Evolutionary conservation across 1,140 invertebrate species (phyloP), one percentile per base, ranked within the genome.

Genomic region (Maniola jurtina): DNA sequence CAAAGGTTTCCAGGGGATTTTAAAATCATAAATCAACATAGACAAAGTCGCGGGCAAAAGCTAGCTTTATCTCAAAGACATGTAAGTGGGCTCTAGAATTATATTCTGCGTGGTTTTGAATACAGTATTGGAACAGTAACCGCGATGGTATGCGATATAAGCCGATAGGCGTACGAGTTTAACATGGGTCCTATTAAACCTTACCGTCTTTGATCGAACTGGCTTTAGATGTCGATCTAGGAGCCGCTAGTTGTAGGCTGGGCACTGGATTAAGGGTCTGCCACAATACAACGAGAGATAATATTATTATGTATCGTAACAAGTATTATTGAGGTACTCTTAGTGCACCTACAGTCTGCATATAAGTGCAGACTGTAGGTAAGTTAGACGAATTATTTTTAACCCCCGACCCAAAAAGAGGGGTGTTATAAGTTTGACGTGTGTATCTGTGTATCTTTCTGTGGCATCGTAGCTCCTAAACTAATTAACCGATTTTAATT

Each of bases 151-250:
- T 77, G 70, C 73, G 68, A 66, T 72, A 71, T 75, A 63, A 60
- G 56, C 61, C 64, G 73, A 76, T 76, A 75, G 71, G 48, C 61
- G 67, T 64, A 72, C 60, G 60, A 75, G 70, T 72, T 72, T 61
- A 64, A 66, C 54, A 63, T 61, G 68, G 61, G 57, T 63, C 68
- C 76, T 73, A 84, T 81, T 84, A 81, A 74, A 66, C 70, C 40
- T 64, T 68, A 68, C 76, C 75, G 71, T 70, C 76, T 81, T 77
- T 76, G 76, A 78, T 78, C 72, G 66, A 60, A 58, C 68, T 47
- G 62, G 68, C 61, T 56, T 68, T 62, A 74, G 70, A 79, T 77
- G 79, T 76, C 71, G 68, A 68, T 66, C 60, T 63, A 64, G 66
- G 61, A 70, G 66, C 64, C 72, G 67, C 54, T 68, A 63, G 60